Evolutionary conservation across 1,140 invertebrate genomes (phyloP), one percentile per base, ranked within the genome.

Genomic region (Sitodiplosis mosellana): DNA sequence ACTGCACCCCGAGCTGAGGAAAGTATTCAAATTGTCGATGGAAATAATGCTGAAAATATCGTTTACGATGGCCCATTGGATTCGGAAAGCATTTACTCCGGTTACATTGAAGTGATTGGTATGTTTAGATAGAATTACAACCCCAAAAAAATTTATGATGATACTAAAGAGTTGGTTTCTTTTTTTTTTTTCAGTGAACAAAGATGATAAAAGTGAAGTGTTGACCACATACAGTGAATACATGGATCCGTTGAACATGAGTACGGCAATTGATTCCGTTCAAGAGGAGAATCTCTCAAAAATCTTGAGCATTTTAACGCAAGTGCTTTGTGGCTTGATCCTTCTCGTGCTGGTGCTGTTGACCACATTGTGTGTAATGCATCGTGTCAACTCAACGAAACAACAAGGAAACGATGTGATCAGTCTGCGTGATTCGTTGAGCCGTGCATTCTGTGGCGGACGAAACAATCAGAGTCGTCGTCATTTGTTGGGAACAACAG

Each of bases 31-130:
- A 27, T 27, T 27, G 27, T 3, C 27, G 27, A 10, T 27, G 10
- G 27, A 5, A 10, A 27, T 27, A 27, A 27, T 27, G 27, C 4
- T 27, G 10, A 10, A 5, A 10, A 27, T 27, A 27, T 5, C 10
- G 27, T 69, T 1, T 70, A 68, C 51, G 85, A 90, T 62, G 84
- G 85, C 0, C 68, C 68, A 40, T 67, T 89, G 22, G 81, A 87
- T 56, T 70, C 76, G 12, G 71, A 73, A 18, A 76, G 80, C 1
- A 86, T 84, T 56, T 90, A 90, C 52, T 87, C 84, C 1, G 77
- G 79, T 19, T 88, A 86, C 57, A 68, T 90, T 19, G 83, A 88
- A 69, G 70, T 87, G 40, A 77, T 84, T 53, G 77, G 82, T 85
- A 65, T 62, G 68, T 67, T 34, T 42, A 22, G 44, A 43, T 11